phyloP scores from a whole-genome alignment of 2,888 invertebrate genomes.

The Epinotia nisella region DNA sequence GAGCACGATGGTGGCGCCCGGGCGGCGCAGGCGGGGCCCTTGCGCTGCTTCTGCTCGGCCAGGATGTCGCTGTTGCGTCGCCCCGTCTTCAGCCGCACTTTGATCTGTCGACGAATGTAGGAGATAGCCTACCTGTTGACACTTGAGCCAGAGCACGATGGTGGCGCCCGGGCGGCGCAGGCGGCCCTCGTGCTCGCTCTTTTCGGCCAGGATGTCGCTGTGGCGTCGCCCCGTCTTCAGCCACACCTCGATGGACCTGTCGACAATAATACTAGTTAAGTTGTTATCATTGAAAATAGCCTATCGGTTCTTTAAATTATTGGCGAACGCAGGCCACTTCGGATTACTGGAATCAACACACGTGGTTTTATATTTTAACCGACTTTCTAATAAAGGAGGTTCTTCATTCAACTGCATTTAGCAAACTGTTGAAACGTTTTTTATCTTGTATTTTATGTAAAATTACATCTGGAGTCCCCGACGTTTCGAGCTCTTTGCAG shows the following conservation, averaged over 20 bases:
- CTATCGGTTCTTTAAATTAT: no score
- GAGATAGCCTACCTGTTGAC: conserved; percentile 86
- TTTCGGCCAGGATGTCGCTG: conserved; percentile 88
- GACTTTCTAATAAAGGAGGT: no score
- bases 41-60: conserved; percentile 85
- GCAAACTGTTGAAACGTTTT: no score
- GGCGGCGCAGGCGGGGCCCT: conserved; percentile 90
- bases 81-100: conserved; percentile 89
- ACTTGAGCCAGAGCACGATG: conserved; percentile 93
- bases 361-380: no score
- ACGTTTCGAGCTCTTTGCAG: no score
- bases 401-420: no score
- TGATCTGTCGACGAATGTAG: conserved; percentile 68
- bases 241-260: conserved; percentile 91
- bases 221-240: conserved; percentile 87
- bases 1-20: conserved; percentile 88
- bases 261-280: neutral
- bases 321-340: neutral
- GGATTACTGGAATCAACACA: neutral
- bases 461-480: no score
- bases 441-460: no score
- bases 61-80: conserved; percentile 88
- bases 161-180: conserved; percentile 89
- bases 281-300: no score
- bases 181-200: conserved; percentile 86